Percentiles rank a stretch among this genome's conserved stretches.
Evolutionary conservation across 2,888 invertebrate genomes (phyloP).

Genomic region (Coenonympha glycerion): DNA sequence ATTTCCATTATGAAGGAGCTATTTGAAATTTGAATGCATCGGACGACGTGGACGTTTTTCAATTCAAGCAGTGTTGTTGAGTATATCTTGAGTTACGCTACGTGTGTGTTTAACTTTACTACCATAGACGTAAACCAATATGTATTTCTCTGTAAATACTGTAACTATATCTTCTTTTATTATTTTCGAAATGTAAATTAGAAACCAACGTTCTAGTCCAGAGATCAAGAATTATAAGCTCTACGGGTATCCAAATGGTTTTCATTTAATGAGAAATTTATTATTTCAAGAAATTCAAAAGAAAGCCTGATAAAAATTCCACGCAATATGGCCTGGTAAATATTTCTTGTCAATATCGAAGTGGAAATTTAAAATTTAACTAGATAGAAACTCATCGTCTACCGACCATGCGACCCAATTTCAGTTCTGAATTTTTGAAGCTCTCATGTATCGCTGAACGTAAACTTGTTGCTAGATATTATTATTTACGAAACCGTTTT

Average conservation of each 20-base stretch:
- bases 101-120: background rate
- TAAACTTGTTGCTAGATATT: background rate
- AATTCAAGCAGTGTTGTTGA: slow-evolving; percentile 13
- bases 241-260: too few species aligned
- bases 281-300: background rate
- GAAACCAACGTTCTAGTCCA: too few species aligned
- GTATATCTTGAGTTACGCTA: slow-evolving; percentile 6
- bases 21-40: slow-evolving; percentile 53
- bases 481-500: background rate
- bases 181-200: too few species aligned
- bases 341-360: slow-evolving; percentile 17
- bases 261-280: too few species aligned
- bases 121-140: too few species aligned
- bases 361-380: slow-evolving; percentile 27
- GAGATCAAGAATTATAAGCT: too few species aligned
- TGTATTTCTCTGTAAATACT: too few species aligned
- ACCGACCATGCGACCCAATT: slow-evolving; percentile 27
- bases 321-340: background rate
- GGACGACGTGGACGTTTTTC: slow-evolving; percentile 2
- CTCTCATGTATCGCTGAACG: background rate
- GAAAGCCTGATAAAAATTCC: background rate
- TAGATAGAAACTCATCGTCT: slow-evolving; percentile 17
- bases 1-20: slow-evolving; percentile 32
- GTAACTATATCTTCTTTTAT: too few species aligned
- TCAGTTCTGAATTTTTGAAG: slow-evolving; percentile 15